Evolutionary conservation across 2,113 vertebrate species (phyloP).

Genomic region (Dicentrarchus labrax): DNA sequence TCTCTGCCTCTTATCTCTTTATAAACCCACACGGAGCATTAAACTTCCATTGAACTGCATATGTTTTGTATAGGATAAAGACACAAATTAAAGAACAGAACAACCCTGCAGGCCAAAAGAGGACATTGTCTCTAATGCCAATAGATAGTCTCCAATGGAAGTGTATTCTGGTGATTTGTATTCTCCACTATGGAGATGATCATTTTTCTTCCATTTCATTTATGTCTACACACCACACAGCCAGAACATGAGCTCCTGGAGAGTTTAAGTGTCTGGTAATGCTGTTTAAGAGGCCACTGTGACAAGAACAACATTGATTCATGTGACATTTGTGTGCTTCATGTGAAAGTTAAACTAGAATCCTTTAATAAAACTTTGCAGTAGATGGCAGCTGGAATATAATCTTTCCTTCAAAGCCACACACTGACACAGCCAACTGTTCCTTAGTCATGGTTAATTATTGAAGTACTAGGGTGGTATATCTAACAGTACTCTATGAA

Average conservation of each 20-base stretch:
- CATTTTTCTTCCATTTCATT: neutral
- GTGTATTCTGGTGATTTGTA: neutral
- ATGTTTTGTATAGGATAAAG: neutral
- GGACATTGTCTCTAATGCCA: neutral
- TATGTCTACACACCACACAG: neutral
- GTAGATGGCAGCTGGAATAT: neutral
- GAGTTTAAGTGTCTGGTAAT: neutral
- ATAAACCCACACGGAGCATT: neutral
- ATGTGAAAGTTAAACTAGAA: neutral
- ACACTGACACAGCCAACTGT: neutral
- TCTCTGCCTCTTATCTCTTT: neutral
- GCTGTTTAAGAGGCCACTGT: neutral
- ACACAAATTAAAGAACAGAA: slow-evolving; percentile 5
- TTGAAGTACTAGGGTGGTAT: slow-evolving; percentile 30
- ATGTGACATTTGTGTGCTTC: neutral
- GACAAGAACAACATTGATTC: neutral
- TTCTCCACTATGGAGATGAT: neutral
- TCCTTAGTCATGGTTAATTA: slow-evolving; percentile 36
- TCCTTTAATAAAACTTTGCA: neutral
- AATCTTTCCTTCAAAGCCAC: neutral
- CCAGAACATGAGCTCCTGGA: neutral
- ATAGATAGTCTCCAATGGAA: slow-evolving; percentile 1
- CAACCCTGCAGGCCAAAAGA: neutral
- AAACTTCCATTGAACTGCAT: slow-evolving; percentile 12
- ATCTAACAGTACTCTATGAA: slow-evolving; percentile 54